Conservation (phyloP, 2,113 vertebrate genomes). For the Salvelinus alpinus region DNA sequence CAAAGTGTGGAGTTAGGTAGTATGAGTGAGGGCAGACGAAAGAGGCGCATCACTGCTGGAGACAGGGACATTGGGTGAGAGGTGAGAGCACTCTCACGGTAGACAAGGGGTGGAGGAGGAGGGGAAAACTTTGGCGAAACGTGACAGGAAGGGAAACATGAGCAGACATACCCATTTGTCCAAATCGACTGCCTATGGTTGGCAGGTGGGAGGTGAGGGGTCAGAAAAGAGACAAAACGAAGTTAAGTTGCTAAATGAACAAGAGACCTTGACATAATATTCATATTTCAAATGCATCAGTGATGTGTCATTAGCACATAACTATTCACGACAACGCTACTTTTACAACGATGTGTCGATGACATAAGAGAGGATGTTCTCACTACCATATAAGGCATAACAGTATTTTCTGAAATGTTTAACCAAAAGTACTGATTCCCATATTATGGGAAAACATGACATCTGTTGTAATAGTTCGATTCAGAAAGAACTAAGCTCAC, state of each 20-base stretch:
- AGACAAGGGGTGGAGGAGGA: background rate
- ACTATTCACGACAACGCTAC: background rate
- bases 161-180: slow-evolving; percentile 78
- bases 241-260: slow-evolving; percentile 14
- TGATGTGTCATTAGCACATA: background rate
- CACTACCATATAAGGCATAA: background rate
- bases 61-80: slow-evolving; percentile 8
- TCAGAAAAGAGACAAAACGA: slow-evolving; percentile 18
- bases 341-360: background rate
- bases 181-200: slow-evolving; percentile 74
- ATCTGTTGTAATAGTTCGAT: too few species aligned
- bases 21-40: background rate
- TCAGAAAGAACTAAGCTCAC: too few species aligned
- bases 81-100: background rate
- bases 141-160: background rate
- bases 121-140: background rate
- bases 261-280: background rate
- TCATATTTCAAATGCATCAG: background rate
- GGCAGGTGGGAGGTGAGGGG: slow-evolving; percentile 19
- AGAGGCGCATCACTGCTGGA: background rate
- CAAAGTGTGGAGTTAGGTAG: background rate
- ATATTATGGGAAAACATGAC: too few species aligned
- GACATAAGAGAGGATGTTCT: background rate
- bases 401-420: background rate
- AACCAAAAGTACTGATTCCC: background rate